phyloP scores from a whole-genome alignment of 1,140 invertebrate genomes.

The Drosophila lowei region DNA sequence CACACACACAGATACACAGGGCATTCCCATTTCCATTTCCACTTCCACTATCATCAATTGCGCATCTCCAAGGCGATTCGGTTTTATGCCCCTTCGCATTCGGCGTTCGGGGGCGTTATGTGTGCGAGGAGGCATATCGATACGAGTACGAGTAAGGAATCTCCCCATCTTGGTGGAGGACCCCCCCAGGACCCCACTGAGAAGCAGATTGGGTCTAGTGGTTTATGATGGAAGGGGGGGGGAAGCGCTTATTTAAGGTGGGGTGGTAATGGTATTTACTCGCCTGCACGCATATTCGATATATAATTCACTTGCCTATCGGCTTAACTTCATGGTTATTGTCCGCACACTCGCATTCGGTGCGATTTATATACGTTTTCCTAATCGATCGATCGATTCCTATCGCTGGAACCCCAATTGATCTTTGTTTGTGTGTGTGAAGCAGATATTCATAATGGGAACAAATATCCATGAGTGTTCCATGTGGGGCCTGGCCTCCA shows the following conservation, averaged over 20 bases:
- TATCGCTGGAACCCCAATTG: too few species aligned
- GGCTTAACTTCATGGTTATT: slow-evolving; percentile 26
- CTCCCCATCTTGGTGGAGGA: slow-evolving; percentile 8
- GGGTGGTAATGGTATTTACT: slow-evolving; percentile 44
- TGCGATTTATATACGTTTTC: too few species aligned
- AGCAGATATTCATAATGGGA: too few species aligned
- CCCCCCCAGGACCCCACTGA: slow-evolving; percentile 1
- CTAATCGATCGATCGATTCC: too few species aligned
- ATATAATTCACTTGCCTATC: slow-evolving; percentile 48
- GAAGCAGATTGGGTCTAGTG: slow-evolving; percentile 44
- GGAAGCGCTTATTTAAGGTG: slow-evolving; percentile 17
- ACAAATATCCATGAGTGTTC: too few species aligned
- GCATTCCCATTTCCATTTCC: too few species aligned
- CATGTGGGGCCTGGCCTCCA: too few species aligned
- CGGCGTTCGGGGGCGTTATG: slow-evolving; percentile 37
- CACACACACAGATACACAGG: neutral
- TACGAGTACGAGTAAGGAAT: too few species aligned
- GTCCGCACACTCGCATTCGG: slow-evolving; percentile 20
- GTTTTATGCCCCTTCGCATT: slow-evolving; percentile 49
- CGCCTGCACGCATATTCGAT: slow-evolving; percentile 40
- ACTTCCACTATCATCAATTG: slow-evolving; percentile 74
- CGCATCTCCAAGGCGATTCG: slow-evolving; percentile 58
- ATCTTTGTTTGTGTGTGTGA: too few species aligned
- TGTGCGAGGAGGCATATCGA: neutral
- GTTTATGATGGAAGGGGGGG: slow-evolving; percentile 22